Base-by-base conservation (phyloP, 1,140 invertebrate species). In the Leptinotarsa lineolata region DNA sequence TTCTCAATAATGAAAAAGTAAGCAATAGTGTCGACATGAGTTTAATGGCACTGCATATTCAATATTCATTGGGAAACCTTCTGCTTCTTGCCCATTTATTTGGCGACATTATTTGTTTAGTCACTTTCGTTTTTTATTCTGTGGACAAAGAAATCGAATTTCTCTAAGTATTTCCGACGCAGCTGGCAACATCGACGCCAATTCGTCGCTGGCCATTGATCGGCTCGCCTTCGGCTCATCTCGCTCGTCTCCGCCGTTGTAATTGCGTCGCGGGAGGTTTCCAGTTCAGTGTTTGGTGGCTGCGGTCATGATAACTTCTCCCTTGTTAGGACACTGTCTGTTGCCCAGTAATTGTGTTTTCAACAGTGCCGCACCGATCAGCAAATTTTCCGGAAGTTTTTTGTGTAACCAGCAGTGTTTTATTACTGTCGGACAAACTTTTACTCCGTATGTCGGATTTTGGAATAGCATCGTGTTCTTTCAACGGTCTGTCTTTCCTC, bases 261-360 rank as follows among this genome's bases (percentile, higher is more conserved):
- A 20, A 63, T 22, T 21, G 20, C 61, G 61, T 63, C 61, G 61
- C 61, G 61, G 61, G 61, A 63, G 61, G 13, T 21, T 63, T 20
- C 61, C 15, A 18, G 20, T 30, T 63, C 80, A 82, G 82, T 83
- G 78, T 76, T 81, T 77, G 79, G 75, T 76, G 77, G 77, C 79
- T 78, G 78, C 81, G 82, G 82, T 77, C 82, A 83, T 83, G 82
- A 80, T 83, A 83, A 81, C 81, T 79, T 79, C 82, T 74, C 76
- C 82, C 74, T 74, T 79, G 72, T 75, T 77, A 72, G 77, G 75
- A 72, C 74, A 76, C 74, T 79, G 80, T 79, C 79, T 78, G 78
- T 75, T 81, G 76, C 79, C 77, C 68, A 76, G 76, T 76, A 76
- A 73, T 68, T 66, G 75, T 75, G 70, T 67, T 46, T 54, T 73